Conservation (phyloP, 2,113 vertebrate genomes). For the Lophochroa leadbeateri region DNA sequence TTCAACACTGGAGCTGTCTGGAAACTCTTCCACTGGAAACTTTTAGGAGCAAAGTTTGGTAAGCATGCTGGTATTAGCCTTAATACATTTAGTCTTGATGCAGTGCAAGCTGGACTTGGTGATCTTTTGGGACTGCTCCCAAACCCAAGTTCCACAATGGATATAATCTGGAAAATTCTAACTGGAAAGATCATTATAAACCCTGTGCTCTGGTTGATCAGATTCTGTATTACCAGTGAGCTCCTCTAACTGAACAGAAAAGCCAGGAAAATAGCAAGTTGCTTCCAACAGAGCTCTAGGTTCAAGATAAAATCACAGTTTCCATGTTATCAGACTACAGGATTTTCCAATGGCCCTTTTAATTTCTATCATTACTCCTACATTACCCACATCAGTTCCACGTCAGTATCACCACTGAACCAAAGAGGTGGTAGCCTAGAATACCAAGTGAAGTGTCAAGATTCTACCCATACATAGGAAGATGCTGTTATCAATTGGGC, state of each 20-base stretch:
- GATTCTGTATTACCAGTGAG: background rate
- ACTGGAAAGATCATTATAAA: background rate
- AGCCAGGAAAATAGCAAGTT: background rate
- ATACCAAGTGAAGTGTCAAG: background rate
- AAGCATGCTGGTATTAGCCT: background rate
- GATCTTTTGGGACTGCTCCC: background rate
- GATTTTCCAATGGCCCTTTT: background rate
- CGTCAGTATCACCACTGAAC: background rate
- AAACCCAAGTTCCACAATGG: background rate
- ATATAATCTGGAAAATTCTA: background rate
- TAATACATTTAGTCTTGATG: background rate
- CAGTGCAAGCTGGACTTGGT: background rate
- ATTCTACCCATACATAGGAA: background rate
- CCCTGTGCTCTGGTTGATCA: background rate
- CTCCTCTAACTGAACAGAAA: background rate
- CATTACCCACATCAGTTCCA: background rate
- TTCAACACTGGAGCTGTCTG: background rate
- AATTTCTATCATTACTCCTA: background rate
- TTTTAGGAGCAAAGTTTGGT: background rate
- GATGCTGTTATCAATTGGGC: background rate
- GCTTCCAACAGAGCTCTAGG: background rate
- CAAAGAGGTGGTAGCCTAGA: background rate
- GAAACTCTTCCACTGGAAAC: background rate
- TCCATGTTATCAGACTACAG: fast-evolving
- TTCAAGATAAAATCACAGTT: background rate